A percentile compares a stretch with the other conserved stretches of the same genome.
Evolutionary conservation across 2,797 vertebrate genomes (phyloP).

Genomic region (Pteronotus mesoamericanus): DNA sequence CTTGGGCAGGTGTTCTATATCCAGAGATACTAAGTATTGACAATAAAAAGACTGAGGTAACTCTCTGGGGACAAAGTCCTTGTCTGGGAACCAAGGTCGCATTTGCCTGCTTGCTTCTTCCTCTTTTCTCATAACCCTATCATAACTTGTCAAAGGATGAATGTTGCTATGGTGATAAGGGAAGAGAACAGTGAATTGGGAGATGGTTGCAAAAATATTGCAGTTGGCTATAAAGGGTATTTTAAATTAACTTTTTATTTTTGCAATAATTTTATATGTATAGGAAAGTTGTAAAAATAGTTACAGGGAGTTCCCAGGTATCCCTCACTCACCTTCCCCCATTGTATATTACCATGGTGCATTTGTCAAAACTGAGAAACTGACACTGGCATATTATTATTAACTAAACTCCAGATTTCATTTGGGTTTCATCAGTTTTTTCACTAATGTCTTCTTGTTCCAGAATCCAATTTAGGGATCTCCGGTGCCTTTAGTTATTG

Average conservation of each 20-base stretch:
- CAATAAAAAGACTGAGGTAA: background rate
- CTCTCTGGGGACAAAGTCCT: background rate
- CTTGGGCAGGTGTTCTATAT: background rate
- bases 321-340: background rate
- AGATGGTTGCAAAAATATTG: background rate
- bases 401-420: background rate
- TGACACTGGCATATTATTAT: background rate
- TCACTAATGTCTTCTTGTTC: background rate
- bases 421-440: background rate
- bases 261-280: background rate
- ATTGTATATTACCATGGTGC: background rate
- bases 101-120: background rate
- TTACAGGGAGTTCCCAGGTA: background rate
- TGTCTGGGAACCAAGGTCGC: background rate
- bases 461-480: background rate
- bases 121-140: background rate
- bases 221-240: background rate
- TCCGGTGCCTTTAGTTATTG: background rate
- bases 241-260: slow-evolving; percentile 21
- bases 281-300: background rate
- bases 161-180: background rate
- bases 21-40: background rate
- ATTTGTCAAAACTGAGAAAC: slow-evolving; percentile 16
- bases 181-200: background rate
- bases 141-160: background rate